These are phyloP conservation scores for Anoplius nigerrimus DNA, from an alignment of 2,888 invertebrate genomes.

Conservation along the genomic window DNA sequence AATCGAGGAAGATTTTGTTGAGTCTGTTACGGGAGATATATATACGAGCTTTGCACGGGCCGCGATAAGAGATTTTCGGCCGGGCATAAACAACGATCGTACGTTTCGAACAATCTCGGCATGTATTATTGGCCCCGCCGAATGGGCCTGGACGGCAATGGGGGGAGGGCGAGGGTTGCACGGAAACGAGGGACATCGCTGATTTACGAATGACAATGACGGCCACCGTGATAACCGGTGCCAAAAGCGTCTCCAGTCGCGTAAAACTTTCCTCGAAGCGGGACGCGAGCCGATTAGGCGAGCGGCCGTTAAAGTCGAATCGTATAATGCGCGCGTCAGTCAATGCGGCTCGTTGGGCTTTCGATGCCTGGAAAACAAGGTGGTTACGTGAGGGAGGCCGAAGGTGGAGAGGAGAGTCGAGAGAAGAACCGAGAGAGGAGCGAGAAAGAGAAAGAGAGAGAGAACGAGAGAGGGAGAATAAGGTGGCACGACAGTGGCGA, in stretches of 20 bases:
- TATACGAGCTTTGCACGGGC: no score
- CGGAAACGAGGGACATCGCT: slow-evolving; percentile 21
- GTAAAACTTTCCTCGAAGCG: slow-evolving; percentile 45
- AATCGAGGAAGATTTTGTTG: no score
- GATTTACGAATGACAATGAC: slow-evolving; percentile 52
- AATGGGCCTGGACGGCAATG: no score
- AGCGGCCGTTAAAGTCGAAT: slow-evolving; percentile 45
- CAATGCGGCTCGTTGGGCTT: slow-evolving; percentile 23
- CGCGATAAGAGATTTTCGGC: no score
- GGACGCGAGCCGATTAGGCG: slow-evolving; percentile 41
- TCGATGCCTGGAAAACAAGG: slow-evolving; percentile 31
- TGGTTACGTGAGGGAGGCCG: no score
- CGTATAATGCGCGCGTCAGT: slow-evolving; percentile 33
- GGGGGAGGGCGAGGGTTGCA: not conserved
- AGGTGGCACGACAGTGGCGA: slow-evolving; percentile 35
- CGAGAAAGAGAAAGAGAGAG: slow-evolving; percentile 23
- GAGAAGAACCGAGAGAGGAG: not conserved
- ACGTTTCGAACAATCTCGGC: no score
- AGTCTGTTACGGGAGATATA: no score
- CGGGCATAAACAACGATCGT: no score
- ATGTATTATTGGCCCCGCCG: no score
- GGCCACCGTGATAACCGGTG: slow-evolving; percentile 38
- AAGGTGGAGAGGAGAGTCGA: not conserved
- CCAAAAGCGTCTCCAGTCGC: slow-evolving; percentile 42
- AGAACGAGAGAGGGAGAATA: slow-evolving; percentile 45